Base-by-base conservation (phyloP, 2,888 invertebrate species). In the Tachina grossa region DNA sequence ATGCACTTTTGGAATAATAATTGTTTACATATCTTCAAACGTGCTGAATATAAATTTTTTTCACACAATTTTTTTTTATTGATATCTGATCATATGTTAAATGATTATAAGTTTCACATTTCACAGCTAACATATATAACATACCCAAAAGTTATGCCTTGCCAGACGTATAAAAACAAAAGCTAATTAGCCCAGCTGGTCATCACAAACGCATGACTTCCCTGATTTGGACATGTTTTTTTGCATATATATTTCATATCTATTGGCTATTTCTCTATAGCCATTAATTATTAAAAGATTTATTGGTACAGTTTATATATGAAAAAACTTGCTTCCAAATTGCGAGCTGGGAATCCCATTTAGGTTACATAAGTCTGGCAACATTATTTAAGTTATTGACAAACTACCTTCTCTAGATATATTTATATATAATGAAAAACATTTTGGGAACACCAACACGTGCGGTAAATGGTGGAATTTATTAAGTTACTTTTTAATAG, bases 1-100 rank as follows among this genome's bases (percentile, higher is more conserved):
- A 68, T 66, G 59, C 75, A 59, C 9, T 71, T 76, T 57, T 6
- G 31, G 2, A 49, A 77, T 66, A 72, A 43, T 10, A 57, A 71
- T 72, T 83, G 66, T 83, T 78, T 83, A 78, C 72, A 65, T 77
- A 72, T 71, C 61, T 72, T 66, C 14, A 31, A 14, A 14, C 45
- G 43, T 65, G 63, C 10, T 61, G 47, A 31, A 47, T 55, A 22
- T 22, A 19, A 14, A 11, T 47, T 31, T 69, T 53, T 76, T 81
- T 45, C 39, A 14, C 0, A 11, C 11, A 43, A 55, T 39, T 41
- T 45, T 57, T 41, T 71, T 31, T 63, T 61, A 75, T 76, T 83
- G 71, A 65, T 71, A 51, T 43, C 57, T 16, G 19, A 13, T 19
- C 82, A 83, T 76, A 69, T 83, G 82, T 13, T 10, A n/a, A 45